phyloP scores from a whole-genome alignment of 2,797 vertebrate genomes.

The Phoebastria nigripes region DNA sequence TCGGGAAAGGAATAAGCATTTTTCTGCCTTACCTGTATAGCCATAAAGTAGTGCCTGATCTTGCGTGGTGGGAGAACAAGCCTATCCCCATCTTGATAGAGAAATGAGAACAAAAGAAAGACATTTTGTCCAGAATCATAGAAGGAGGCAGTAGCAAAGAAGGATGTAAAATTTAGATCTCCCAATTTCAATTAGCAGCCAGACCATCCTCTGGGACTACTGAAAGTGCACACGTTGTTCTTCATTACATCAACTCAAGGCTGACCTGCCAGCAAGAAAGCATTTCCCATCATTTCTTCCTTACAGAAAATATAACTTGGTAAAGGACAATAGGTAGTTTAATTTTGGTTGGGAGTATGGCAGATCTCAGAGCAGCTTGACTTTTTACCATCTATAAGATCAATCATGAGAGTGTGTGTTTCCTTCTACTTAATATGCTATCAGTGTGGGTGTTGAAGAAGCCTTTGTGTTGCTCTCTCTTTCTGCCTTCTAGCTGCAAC shows the following conservation, averaged over 20 bases:
- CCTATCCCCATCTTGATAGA: background rate
- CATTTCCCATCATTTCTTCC: background rate
- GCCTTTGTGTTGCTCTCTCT: background rate
- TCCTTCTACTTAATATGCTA: background rate
- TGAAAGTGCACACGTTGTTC: background rate
- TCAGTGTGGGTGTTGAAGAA: fast-evolving
- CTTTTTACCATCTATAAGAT: background rate
- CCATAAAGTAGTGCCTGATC: background rate
- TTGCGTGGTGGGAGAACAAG: fast-evolving
- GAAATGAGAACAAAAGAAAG: background rate
- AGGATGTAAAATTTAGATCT: background rate
- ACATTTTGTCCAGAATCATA: background rate
- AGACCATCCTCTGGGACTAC: background rate
- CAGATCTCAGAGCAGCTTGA: background rate
- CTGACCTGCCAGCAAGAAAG: background rate
- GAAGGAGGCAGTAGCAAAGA: background rate
- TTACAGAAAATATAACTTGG: background rate
- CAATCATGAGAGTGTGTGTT: background rate
- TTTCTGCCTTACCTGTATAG: background rate
- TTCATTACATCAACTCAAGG: background rate
- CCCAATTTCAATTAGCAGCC: background rate
- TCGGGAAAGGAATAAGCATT: background rate
- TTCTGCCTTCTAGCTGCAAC: background rate
- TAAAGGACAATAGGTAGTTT: background rate
- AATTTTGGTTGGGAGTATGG: background rate